These are phyloP conservation scores for Formicarius rufipectus DNA, from an alignment of 2,113 vertebrate genomes.

Conservation along the genomic window DNA sequence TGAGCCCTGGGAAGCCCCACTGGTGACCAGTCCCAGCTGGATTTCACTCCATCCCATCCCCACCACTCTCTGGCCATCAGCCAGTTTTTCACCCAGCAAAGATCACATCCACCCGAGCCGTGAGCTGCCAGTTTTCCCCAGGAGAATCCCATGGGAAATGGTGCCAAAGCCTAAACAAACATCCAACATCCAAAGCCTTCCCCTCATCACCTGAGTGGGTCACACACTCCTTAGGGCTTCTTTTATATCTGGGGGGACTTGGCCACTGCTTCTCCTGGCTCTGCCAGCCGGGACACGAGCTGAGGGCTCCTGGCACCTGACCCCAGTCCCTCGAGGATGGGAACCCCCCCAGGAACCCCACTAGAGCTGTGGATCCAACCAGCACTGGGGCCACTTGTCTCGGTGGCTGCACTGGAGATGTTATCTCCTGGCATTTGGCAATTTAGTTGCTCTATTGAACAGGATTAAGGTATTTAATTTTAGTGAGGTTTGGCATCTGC, in stretches of 20 bases:
- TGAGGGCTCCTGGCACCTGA: neutral
- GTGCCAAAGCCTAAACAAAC: neutral
- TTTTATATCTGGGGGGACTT: too few relatives aligned
- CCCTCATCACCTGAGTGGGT: neutral
- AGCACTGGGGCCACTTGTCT: neutral
- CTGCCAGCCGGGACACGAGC: neutral
- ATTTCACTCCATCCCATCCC: neutral
- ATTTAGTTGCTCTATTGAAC: neutral
- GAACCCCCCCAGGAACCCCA: accelerated
- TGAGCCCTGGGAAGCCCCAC: neutral
- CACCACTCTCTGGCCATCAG: too few relatives aligned
- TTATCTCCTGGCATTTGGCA: neutral
- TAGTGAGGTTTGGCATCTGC: neutral
- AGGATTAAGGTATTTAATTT: neutral
- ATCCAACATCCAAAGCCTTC: too few relatives aligned
- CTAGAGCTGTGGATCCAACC: neutral
- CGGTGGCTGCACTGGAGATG: neutral
- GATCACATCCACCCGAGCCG: neutral
- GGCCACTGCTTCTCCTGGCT: neutral
- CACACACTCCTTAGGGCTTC: too few relatives aligned
- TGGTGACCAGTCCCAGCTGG: neutral
- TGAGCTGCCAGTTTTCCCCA: neutral
- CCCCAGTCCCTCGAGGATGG: neutral
- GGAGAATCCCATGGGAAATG: neutral
- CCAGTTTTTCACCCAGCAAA: neutral